Conservation (phyloP, 92 coral and sea anemone species). For the Montipora capitata region DNA sequence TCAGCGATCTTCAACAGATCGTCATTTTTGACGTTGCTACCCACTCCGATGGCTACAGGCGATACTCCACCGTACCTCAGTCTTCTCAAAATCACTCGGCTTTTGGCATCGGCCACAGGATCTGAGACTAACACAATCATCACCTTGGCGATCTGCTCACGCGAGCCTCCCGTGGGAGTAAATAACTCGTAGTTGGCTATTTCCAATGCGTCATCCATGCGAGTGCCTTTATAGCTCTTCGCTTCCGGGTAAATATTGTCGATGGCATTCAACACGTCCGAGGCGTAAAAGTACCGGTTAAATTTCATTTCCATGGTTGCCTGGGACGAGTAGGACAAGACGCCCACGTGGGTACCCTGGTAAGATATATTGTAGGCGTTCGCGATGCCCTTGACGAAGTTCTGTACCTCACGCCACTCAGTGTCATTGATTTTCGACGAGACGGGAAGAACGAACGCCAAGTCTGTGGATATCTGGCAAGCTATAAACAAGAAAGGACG, state of each 20-base stretch:
- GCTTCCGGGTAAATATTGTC: slow-evolving; percentile 95
- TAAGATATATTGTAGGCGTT: slow-evolving; percentile 92
- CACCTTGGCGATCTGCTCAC: slow-evolving; percentile 85
- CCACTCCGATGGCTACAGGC: slow-evolving; percentile 88
- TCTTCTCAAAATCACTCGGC: slow-evolving; percentile 80
- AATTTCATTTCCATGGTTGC: slow-evolving; percentile 96
- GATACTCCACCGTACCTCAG: slow-evolving; percentile 84
- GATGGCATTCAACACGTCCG: slow-evolving; percentile 88
- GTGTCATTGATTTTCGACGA: slow-evolving; percentile 93
- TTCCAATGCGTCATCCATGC: slow-evolving; percentile 91
- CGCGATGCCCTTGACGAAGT: slow-evolving; percentile 92
- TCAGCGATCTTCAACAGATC: slow-evolving; percentile 76
- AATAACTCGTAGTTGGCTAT: slow-evolving; percentile 96
- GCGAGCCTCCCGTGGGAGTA: slow-evolving; percentile 89
- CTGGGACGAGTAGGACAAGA: slow-evolving; percentile 93
- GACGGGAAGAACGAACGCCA: slow-evolving; percentile 94
- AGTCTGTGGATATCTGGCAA: slow-evolving; percentile 86
- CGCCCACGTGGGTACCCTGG: slow-evolving; percentile 94
- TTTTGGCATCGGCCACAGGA: slow-evolving; percentile 79
- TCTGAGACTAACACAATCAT: slow-evolving; percentile 90
- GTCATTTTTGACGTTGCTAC: slow-evolving; percentile 72
- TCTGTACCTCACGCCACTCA: slow-evolving; percentile 92
- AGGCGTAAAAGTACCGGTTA: slow-evolving; percentile 89
- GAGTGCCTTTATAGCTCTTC: slow-evolving; percentile 79
- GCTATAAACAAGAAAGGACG: slow-evolving; percentile 50